Conservation (phyloP, 2,113 vertebrate genomes). For the Ctenodactylus gundi region DNA sequence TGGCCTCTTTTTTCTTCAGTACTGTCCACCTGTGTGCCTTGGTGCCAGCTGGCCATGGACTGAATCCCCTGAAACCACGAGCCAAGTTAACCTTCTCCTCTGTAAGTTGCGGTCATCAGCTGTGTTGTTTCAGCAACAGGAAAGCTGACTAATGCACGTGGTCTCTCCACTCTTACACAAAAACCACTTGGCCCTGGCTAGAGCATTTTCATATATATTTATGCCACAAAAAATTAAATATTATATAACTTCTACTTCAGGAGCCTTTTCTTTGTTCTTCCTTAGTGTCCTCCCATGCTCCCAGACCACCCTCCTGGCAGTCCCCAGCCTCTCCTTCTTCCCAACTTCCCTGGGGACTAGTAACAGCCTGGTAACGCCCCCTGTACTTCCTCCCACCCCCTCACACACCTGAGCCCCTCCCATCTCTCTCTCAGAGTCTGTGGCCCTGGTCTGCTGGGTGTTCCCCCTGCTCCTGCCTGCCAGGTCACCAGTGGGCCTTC, state of each 20-base stretch:
- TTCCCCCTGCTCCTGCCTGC: too few species aligned
- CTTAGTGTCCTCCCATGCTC: not conserved
- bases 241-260: not conserved
- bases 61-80: not conserved
- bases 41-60: not conserved
- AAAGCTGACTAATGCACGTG: not conserved
- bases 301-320: not conserved
- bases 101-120: not conserved
- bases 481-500: too few species aligned
- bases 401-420: too few species aligned
- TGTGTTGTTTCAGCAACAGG: not conserved
- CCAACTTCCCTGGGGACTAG: not conserved
- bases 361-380: not conserved
- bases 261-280: not conserved
- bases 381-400: too few species aligned
- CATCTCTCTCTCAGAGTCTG: too few species aligned
- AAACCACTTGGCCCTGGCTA: not conserved
- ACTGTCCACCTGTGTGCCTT: too few species aligned
- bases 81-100: not conserved
- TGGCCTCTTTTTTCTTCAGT: not conserved
- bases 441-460: too few species aligned
- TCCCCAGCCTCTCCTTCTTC: not conserved
- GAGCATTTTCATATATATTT: not conserved
- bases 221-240: not conserved
- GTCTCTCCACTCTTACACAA: not conserved